These are phyloP conservation scores for Polydesmus complanatus DNA, from an alignment of 2,888 invertebrate species.

Conservation along the genomic window DNA sequence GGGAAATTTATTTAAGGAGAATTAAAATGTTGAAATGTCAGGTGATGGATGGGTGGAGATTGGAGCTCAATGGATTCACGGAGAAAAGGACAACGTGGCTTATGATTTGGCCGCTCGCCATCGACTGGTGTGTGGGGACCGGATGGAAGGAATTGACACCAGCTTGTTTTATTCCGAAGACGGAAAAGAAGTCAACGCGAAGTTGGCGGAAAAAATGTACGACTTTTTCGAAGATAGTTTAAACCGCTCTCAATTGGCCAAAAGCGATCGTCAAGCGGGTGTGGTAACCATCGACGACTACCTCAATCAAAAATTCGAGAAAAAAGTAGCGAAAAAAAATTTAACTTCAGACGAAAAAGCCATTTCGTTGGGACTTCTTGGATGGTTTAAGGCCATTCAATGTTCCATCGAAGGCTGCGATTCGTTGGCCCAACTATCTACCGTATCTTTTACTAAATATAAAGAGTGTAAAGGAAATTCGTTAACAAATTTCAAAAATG, in stretches of 20 bases:
- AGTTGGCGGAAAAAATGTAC: neutral
- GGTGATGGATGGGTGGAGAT: slow-evolving; percentile 40
- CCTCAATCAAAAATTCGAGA: neutral
- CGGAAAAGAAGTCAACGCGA: neutral
- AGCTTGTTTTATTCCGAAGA: neutral
- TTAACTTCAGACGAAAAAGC: neutral
- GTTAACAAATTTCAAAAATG: slow-evolving; percentile 43
- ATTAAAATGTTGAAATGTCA: neutral
- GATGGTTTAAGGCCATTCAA: slow-evolving; percentile 14
- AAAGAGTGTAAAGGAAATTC: slow-evolving; percentile 48
- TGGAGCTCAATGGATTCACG: slow-evolving; percentile 69
- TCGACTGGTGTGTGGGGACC: slow-evolving; percentile 27
- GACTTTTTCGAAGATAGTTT: neutral
- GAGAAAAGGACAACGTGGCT: slow-evolving; percentile 43
- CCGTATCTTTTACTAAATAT: slow-evolving; percentile 37
- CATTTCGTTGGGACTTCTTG: neutral
- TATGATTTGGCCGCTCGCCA: slow-evolving; percentile 37
- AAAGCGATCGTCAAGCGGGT: neutral
- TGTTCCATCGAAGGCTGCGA: slow-evolving; percentile 30
- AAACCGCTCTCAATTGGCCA: neutral
- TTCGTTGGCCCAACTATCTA: slow-evolving; percentile 41
- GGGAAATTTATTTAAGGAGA: neutral
- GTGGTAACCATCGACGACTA: neutral
- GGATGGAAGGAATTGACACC: neutral
- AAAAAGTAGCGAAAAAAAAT: neutral